phyloP scores from a whole-genome alignment of 2,113 vertebrate species.

The Xenopus borealis region DNA sequence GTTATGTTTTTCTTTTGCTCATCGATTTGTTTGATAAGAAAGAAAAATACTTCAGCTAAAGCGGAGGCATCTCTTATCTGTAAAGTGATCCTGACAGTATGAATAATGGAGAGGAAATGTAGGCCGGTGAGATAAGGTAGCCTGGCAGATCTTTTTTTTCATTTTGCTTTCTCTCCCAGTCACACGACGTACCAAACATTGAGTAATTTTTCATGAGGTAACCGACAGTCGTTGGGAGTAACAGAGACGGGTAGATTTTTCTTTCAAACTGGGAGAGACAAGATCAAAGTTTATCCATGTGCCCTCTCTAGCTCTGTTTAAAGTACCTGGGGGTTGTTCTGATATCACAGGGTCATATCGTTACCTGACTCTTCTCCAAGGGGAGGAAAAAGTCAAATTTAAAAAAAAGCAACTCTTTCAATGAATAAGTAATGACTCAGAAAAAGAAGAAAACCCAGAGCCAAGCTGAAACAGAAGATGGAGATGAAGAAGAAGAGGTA shows the following conservation, averaged over 20 bases:
- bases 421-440: slow-evolving; percentile 85
- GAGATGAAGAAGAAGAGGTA: slow-evolving; percentile 62
- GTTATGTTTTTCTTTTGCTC: slow-evolving; percentile 5
- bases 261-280: slow-evolving; percentile 25
- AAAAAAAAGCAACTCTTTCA: slow-evolving; percentile 49
- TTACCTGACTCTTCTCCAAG: slow-evolving; percentile 48
- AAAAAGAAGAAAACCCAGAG: slow-evolving; percentile 75
- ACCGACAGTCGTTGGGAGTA: slow-evolving; percentile 51
- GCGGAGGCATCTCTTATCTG: slow-evolving; percentile 67
- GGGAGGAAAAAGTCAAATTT: slow-evolving; percentile 27
- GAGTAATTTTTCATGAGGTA: slow-evolving; percentile 78
- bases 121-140: slow-evolving; percentile 72
- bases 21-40: slow-evolving; percentile 45
- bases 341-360: slow-evolving; percentile 46
- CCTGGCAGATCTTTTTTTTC: slow-evolving; percentile 73
- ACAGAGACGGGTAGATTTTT: slow-evolving; percentile 40
- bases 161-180: slow-evolving; percentile 70
- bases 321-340: not conserved
- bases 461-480: slow-evolving; percentile 64
- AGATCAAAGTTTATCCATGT: slow-evolving; percentile 39
- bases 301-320: slow-evolving; percentile 36
- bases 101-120: slow-evolving; percentile 84
- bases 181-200: slow-evolving; percentile 65
- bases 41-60: slow-evolving; percentile 42
- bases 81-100: slow-evolving; percentile 88